Evolutionary conservation across 1,140 invertebrate species (phyloP).

Genomic region (Chymomyza costata): DNA sequence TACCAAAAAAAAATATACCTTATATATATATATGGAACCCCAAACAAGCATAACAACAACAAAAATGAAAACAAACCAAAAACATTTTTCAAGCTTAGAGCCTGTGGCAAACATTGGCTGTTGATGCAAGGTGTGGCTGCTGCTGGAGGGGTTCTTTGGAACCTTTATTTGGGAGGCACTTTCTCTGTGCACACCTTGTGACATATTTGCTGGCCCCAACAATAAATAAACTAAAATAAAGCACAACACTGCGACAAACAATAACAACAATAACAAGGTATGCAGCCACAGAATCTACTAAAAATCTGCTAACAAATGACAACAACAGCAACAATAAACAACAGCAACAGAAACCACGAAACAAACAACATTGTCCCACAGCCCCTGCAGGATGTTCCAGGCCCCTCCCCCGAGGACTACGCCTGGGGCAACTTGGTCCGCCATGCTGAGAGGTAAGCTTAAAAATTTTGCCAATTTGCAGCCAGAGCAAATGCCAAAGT

Average conservation of each 20-base stretch:
- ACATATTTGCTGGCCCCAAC: conserved; percentile 50
- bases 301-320: conserved; percentile 72
- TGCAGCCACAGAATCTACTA: conserved; percentile 67
- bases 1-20: conserved; percentile 53
- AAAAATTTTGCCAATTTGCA: no score
- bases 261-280: no score
- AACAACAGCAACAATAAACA: conserved; percentile 53
- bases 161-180: no score
- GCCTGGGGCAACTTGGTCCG: no score
- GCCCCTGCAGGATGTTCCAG: no score
- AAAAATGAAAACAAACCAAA: conserved; percentile 7
- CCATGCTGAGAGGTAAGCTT: no score
- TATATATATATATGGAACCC: no score
- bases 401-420: no score
- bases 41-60: conserved; percentile 48
- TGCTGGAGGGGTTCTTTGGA: background rate
- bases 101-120: background rate
- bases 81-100: conserved; percentile 67
- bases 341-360: conserved; percentile 49
- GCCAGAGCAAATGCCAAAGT: no score
- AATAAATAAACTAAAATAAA: conserved; percentile 64
- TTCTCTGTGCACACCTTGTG: conserved; percentile 62
- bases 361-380: no score
- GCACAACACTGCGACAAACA: conserved; percentile 43
- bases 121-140: conserved; percentile 1